Evolutionary conservation across 2,113 vertebrate species (phyloP).

Genomic region (Laticauda laticaudata): DNA sequence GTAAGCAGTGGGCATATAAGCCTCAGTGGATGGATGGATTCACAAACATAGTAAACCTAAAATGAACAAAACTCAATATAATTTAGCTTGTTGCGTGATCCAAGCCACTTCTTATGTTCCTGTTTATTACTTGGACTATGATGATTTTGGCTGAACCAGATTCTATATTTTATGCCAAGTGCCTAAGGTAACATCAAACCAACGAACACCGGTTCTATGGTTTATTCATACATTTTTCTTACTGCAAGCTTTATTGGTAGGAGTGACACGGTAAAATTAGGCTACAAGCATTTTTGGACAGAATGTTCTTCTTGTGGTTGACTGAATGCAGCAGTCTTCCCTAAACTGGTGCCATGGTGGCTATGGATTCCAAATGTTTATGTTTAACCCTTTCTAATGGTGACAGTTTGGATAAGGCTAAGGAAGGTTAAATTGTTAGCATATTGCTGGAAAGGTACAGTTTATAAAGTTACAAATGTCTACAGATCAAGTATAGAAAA

Average conservation of each 20-base stretch:
- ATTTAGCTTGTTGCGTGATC: background rate
- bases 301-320: slow-evolving; percentile 8
- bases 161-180: background rate
- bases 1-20: background rate
- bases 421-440: background rate
- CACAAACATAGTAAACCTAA: background rate
- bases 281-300: background rate
- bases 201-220: background rate
- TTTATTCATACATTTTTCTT: background rate
- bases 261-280: slow-evolving; percentile 38
- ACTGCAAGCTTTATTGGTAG: background rate
- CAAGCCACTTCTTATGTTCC: background rate
- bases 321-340: accelerated
- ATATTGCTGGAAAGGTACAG: background rate
- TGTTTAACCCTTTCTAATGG: background rate
- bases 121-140: background rate
- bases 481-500: background rate
- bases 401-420: background rate
- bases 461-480: slow-evolving; percentile 21
- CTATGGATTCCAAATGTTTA: background rate
- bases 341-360: background rate
- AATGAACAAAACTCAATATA: background rate
- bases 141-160: background rate
- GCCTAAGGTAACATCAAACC: background rate
- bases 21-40: background rate